A percentile compares a stretch with the other conserved stretches of the same genome.
Conservation (phyloP, 2,797 vertebrate species). For the Alauda arvensis region DNA sequence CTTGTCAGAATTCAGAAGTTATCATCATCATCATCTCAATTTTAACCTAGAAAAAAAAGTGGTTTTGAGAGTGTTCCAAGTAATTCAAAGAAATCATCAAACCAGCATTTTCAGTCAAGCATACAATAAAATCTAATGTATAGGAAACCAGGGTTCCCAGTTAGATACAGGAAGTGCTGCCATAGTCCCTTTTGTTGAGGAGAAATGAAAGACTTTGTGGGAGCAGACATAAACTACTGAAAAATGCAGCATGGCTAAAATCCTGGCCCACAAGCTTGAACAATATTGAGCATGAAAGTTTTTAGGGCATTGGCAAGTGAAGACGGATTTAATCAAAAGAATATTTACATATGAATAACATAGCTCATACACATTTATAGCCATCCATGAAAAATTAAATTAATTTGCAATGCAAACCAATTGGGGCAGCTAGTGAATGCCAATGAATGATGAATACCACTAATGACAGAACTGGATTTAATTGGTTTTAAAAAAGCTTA, state of each 20-base stretch:
- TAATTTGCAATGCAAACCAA: slow-evolving; percentile 29
- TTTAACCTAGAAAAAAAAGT: not conserved
- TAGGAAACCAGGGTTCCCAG: not conserved
- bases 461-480: not conserved
- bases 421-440: not conserved
- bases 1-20: not conserved
- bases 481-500: not conserved
- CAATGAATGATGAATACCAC: not conserved
- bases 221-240: not conserved
- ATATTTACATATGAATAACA: slow-evolving; percentile 12
- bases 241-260: not conserved
- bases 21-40: not conserved
- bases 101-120: not conserved
- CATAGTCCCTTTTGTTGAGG: not conserved
- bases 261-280: not conserved
- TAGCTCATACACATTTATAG: not conserved
- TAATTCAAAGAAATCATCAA: not conserved
- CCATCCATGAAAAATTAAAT: not conserved
- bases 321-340: slow-evolving; percentile 23
- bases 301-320: not conserved
- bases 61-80: not conserved
- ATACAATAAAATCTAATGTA: not conserved
- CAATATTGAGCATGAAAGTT: not conserved
- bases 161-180: not conserved
- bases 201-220: not conserved